Conservation (phyloP, 2,888 invertebrate species). For the Athalia circularis region DNA sequence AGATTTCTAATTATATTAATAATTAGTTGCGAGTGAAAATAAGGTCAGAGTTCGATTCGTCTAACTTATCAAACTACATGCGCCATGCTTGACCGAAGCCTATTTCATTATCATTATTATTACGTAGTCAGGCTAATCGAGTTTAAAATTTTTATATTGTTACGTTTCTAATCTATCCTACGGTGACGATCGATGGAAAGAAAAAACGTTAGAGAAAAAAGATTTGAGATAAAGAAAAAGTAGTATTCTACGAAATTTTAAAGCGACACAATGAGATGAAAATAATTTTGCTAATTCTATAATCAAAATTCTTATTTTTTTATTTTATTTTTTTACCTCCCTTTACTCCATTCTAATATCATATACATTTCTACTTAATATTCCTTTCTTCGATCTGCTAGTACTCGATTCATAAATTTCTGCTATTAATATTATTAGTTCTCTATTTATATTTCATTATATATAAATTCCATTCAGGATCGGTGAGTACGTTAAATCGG, state of each 20-base stretch:
- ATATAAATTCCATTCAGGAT: constrained; percentile 29
- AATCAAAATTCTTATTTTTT: constrained; percentile 24
- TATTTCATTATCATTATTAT: constrained; percentile 29
- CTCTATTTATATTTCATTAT: constrained; percentile 17
- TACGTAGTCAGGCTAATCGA: constrained; percentile 50
- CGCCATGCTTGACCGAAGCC: constrained; percentile 29
- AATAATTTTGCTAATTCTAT: constrained; percentile 41
- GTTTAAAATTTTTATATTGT: neutral
- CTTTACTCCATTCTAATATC: constrained; percentile 55
- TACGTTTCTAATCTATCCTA: constrained; percentile 5
- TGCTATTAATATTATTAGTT: neutral
- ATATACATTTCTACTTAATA: constrained; percentile 56
- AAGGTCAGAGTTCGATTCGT: constrained; percentile 57
- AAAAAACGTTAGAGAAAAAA: neutral
- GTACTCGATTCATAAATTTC: neutral
- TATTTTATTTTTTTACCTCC: constrained; percentile 43
- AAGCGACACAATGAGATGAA: constrained; percentile 13
- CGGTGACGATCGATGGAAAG: neutral
- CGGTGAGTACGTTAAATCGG: constrained; percentile 20
- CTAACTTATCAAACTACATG: constrained; percentile 18
- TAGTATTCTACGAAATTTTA: neutral
- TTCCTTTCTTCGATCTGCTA: constrained; percentile 50
- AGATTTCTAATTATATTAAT: constrained; percentile 55
- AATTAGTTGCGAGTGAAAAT: constrained; percentile 70
- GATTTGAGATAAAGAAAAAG: neutral